These are phyloP conservation scores for Pandemis corylana DNA, from an alignment of 2,888 invertebrate species.

Conservation along the genomic window DNA sequence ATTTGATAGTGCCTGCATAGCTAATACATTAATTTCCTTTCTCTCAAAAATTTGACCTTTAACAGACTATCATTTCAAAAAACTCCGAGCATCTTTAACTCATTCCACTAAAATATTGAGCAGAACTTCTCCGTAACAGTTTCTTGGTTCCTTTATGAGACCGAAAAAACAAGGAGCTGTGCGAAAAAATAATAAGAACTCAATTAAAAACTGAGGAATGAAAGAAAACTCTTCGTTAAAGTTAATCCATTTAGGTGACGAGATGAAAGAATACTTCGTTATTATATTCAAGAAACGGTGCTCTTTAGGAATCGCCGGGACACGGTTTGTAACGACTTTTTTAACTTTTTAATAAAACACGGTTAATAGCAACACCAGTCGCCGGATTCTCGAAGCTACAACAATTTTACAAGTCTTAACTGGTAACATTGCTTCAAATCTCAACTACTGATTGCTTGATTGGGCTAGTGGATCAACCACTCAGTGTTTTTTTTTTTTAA, in stretches of 20 bases:
- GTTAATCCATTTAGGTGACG: slow-evolving; percentile 37
- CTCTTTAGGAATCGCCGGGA: not conserved
- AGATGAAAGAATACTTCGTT: slow-evolving; percentile 28
- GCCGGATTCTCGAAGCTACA: no score
- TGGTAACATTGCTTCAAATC: no score
- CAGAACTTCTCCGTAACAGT: slow-evolving; percentile 11
- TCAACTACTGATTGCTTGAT: no score
- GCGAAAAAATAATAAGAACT: slow-evolving; percentile 13
- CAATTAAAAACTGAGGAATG: slow-evolving; percentile 27
- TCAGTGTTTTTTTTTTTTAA: no score
- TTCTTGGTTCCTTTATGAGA: slow-evolving; percentile 5
- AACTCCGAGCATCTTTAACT: not conserved
- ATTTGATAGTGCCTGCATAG: not conserved
- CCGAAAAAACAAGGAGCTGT: slow-evolving; percentile 10
- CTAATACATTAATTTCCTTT: not conserved
- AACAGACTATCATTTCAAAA: not conserved
- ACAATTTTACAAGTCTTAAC: no score
- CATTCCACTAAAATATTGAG: slow-evolving; percentile 19
- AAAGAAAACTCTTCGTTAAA: slow-evolving; percentile 32
- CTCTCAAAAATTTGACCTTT: slow-evolving; percentile 3
- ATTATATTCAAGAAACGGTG: slow-evolving; percentile 6
- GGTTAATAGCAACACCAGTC: not conserved
- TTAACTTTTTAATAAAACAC: not conserved
- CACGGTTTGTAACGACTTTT: not conserved
- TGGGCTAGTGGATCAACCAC: no score